phyloP scores from a whole-genome alignment of 2,888 invertebrate genomes.

The Chloroclysta siterata region DNA sequence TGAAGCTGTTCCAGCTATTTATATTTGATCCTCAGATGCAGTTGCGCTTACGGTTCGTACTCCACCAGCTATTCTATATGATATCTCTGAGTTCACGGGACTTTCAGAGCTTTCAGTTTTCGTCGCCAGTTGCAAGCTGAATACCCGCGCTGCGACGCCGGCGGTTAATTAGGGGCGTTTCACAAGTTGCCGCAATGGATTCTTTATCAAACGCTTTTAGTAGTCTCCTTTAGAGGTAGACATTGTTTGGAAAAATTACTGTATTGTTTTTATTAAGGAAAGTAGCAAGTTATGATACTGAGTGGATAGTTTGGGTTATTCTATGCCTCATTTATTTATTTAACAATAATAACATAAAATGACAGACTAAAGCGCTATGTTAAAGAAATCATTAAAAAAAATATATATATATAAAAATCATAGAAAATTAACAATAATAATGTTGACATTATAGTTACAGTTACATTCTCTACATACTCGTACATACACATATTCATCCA shows the following conservation, averaged over 20 bases:
- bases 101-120: slow-evolving; percentile 27
- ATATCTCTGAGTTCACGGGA: neutral
- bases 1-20: no score
- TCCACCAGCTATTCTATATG: neutral
- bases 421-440: no score
- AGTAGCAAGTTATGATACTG: neutral
- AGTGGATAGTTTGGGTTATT: no score
- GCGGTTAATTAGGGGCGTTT: slow-evolving; percentile 31
- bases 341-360: no score
- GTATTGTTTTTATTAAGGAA: neutral
- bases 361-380: no score
- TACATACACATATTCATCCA: no score
- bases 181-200: slow-evolving; percentile 12
- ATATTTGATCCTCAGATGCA: no score
- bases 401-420: no score
- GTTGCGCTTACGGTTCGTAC: slow-evolving; percentile 3
- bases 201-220: slow-evolving; percentile 8
- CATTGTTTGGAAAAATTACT: neutral
- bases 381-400: no score
- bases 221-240: neutral
- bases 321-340: no score
- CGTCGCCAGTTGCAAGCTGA: slow-evolving; percentile 32
- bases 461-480: no score
- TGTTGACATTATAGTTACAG: no score
- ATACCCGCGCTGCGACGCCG: slow-evolving; percentile 25